Evolutionary conservation across 2,888 invertebrate species (phyloP).

Genomic region (Hipparchia sbordonii): DNA sequence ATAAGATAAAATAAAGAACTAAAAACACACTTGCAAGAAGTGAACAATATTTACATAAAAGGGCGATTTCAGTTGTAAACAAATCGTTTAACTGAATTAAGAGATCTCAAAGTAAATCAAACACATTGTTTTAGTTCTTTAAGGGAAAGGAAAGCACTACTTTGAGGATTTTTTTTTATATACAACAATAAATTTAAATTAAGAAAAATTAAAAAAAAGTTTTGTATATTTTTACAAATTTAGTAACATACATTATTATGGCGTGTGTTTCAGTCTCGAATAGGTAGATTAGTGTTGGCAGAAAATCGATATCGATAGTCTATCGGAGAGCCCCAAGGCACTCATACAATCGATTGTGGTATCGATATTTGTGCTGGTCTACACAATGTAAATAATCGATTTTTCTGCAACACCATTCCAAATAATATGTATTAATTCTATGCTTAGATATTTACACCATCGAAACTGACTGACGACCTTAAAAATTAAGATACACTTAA

Average conservation of each 20-base stretch:
- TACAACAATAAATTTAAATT: too few relatives aligned
- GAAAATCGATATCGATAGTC: neutral
- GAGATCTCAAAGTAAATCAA: too few relatives aligned
- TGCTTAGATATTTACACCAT: constrained; percentile 51
- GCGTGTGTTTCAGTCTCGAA: constrained; percentile 72
- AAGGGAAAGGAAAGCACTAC: too few relatives aligned
- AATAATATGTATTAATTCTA: constrained; percentile 43
- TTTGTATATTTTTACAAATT: constrained; percentile 22
- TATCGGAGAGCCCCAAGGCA: neutral
- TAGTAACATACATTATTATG: constrained; percentile 51
- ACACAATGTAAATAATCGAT: neutral
- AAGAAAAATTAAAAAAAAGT: neutral
- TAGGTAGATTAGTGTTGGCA: constrained; percentile 49
- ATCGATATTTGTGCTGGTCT: neutral
- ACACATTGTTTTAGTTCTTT: too few relatives aligned
- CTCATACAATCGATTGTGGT: neutral
- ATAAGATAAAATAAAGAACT: neutral
- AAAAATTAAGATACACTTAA: constrained; percentile 29
- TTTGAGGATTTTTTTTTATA: too few relatives aligned
- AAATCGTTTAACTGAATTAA: too few relatives aligned
- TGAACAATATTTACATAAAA: neutral
- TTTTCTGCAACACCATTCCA: constrained; percentile 16
- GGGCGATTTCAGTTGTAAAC: too few relatives aligned
- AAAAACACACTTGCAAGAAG: neutral
- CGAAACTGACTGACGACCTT: constrained; percentile 56